Evolutionary conservation across 2,888 invertebrate species (phyloP), one percentile per base, ranked within the genome.

Genomic region (Xestia c-nigrum): DNA sequence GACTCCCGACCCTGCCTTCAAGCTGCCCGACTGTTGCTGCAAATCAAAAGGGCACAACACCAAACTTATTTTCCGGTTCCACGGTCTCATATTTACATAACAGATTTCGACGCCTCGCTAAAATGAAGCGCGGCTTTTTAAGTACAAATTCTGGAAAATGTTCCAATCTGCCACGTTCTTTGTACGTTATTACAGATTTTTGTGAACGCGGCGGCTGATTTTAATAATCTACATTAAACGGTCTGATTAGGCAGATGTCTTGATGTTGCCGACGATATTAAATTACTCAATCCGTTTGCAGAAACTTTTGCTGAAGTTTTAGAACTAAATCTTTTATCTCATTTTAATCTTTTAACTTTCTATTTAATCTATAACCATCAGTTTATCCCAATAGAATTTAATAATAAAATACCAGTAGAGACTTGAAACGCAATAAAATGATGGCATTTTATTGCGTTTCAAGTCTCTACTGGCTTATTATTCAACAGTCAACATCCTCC

Each of bases 51-150:
- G 91, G 81, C 84, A 84, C 88, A 88, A 91, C 91, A 91, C 88
- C 89, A 91, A 94, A 92, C 92, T 94, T 93, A 92, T 94, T 93
- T 92, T 93, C 91, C 92, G 91, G 90, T 91, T 89, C 92, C 91
- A 87, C 86, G 91, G 86, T 87, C 89, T 85, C 91, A 89, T 92
- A 93, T 94, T 93, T 94, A 92, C 93, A 93, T 94, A 92, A 91
- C 90, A 91, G 89, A 90, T 89, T 90, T 87, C 85, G 82, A 87
- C 87, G 76, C 79, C 80, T 75, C 81, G 85, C 85, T 81, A 88
- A 89, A 90, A 90, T 88, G 87, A 87, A 87, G 83, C 76, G 85
- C 81, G 86, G 84, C 80, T 78, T 87, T 85, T 87, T 87, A 85
- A 88, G 77, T 88, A 83, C 80, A 87, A 85, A 85, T 88, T 89